Evolutionary conservation across 2,888 invertebrate genomes (phyloP).

Genomic region (Megamerina dolium): DNA sequence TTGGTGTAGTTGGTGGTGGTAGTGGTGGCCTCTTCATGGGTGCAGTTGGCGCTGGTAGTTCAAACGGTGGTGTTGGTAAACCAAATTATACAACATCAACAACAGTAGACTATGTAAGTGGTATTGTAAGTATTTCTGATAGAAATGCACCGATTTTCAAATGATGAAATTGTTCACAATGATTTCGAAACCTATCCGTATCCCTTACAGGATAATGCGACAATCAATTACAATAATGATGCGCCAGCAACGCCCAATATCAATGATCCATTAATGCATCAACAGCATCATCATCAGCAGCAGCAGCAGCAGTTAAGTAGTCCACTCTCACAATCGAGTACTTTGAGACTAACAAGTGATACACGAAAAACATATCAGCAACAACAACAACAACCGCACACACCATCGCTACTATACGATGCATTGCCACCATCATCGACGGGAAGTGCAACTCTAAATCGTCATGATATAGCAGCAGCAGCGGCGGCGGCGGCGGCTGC

Average conservation of each 20-base stretch:
- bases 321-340: conserved; percentile 47
- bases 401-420: conserved; percentile 43
- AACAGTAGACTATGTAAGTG: conserved; percentile 44
- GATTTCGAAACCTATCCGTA: no score
- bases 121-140: neutral
- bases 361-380: conserved; percentile 37
- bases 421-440: conserved; percentile 46
- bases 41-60: conserved; percentile 19
- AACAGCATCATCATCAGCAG: no score
- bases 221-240: conserved; percentile 28
- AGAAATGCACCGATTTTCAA: neutral
- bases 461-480: conserved; percentile 32
- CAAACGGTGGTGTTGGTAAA: conserved; percentile 32
- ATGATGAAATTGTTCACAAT: conserved; percentile 5
- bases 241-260: conserved; percentile 3
- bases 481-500: no score
- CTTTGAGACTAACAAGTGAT: conserved; percentile 44
- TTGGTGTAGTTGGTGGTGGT: conserved; percentile 28
- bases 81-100: conserved; percentile 26
- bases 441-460: no score
- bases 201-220: conserved; percentile 27
- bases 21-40: conserved; percentile 17
- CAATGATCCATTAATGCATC: conserved; percentile 30
- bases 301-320: conserved; percentile 34
- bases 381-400: no score